A percentile compares a stretch with the other conserved stretches of the same genome.
Conservation (phyloP, 1,140 invertebrate genomes). For the Metopolophium dirhodum region DNA sequence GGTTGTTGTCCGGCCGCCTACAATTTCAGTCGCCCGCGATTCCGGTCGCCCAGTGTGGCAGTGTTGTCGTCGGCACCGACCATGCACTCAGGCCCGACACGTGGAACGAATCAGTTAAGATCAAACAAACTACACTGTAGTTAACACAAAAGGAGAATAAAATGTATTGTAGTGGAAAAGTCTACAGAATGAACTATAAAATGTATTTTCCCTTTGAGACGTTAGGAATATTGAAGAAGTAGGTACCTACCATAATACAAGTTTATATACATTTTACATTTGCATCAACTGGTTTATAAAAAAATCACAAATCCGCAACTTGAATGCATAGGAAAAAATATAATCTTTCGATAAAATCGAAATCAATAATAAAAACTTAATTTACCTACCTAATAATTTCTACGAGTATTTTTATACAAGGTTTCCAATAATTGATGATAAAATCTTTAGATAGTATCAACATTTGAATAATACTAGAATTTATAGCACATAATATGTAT, state of each 20-base stretch:
- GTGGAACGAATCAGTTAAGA: conserved; percentile 49
- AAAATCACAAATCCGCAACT: background rate
- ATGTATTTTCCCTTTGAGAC: background rate
- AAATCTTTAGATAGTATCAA: background rate
- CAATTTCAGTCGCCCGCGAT: conserved; percentile 45
- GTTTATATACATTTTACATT: background rate
- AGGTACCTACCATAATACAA: background rate
- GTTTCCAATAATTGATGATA: background rate
- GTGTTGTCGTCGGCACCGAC: conserved; percentile 22
- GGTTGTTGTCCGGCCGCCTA: conserved; percentile 34
- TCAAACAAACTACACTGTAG: background rate
- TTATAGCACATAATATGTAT: too few relatives aligned
- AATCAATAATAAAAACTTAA: background rate
- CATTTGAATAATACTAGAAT: background rate
- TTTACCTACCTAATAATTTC: background rate
- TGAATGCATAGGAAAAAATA: background rate
- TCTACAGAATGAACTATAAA: background rate
- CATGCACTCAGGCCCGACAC: conserved; percentile 28
- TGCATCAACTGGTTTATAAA: background rate
- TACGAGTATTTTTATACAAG: background rate
- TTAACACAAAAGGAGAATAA: background rate
- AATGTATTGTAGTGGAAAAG: background rate
- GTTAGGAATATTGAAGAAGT: background rate
- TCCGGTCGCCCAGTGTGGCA: conserved; percentile 27
- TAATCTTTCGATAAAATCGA: background rate